Evolutionary conservation across 1,140 invertebrate genomes (phyloP).

Genomic region (Aplysia californica): DNA sequence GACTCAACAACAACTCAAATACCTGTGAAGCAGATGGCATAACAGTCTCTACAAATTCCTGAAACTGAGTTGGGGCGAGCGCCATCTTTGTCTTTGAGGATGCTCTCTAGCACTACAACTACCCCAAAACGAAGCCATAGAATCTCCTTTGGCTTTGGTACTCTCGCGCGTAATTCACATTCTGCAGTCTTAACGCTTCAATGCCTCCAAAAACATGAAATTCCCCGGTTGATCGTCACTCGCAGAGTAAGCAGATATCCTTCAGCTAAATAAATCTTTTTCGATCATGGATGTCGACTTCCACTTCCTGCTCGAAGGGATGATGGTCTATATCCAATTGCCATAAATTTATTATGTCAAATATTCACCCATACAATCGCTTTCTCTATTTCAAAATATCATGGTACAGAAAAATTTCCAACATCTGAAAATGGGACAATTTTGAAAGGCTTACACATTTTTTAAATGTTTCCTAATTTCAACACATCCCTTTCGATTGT

Average conservation of each 20-base stretch:
- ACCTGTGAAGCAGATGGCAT: constrained; percentile 39
- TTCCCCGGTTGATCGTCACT: neutral
- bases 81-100: constrained; percentile 36
- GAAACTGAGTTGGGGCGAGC: constrained; percentile 36
- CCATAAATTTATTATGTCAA: neutral
- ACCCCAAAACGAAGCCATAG: constrained; percentile 30
- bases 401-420: no score
- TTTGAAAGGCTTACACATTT: neutral
- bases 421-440: neutral
- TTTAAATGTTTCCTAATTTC: neutral
- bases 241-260: neutral
- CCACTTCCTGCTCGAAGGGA: neutral
- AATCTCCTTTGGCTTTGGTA: constrained; percentile 9
- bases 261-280: neutral
- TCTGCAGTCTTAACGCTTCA: neutral
- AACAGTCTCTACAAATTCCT: constrained; percentile 40
- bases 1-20: no score
- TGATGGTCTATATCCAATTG: neutral
- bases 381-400: no score
- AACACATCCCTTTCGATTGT: neutral
- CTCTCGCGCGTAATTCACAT: constrained; percentile 5
- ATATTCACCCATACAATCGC: neutral
- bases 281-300: neutral
- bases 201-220: neutral
- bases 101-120: constrained; percentile 26